phyloP scores from a whole-genome alignment of 1,140 invertebrate genomes.

The Pararge aegeria region DNA sequence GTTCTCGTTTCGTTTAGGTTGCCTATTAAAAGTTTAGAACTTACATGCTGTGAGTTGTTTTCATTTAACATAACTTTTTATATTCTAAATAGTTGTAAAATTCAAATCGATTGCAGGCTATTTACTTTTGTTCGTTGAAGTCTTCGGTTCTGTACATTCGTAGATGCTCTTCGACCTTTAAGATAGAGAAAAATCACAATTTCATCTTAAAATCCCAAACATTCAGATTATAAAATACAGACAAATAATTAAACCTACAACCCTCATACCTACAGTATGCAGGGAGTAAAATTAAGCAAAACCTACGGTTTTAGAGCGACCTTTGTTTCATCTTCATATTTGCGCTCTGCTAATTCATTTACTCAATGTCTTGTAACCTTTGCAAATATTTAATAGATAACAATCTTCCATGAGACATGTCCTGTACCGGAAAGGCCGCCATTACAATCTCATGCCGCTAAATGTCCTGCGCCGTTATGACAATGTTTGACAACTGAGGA shows the following conservation, averaged over 20 bases:
- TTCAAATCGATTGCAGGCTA: too few relatives aligned
- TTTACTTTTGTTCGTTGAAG: too few relatives aligned
- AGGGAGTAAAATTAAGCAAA: too few relatives aligned
- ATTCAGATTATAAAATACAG: too few relatives aligned
- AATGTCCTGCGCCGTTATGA: conserved; percentile 6
- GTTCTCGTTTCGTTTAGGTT: not conserved
- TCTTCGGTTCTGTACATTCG: too few relatives aligned
- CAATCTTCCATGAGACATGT: not conserved
- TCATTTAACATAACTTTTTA: too few relatives aligned
- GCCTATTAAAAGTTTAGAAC: not conserved
- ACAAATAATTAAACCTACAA: too few relatives aligned
- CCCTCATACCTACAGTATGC: too few relatives aligned
- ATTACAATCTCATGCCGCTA: conserved; percentile 3
- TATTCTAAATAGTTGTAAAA: too few relatives aligned
- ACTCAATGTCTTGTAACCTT: not conserved
- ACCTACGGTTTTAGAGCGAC: not conserved
- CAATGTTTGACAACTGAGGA: not conserved
- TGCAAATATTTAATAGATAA: not conserved
- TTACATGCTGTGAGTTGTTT: not conserved
- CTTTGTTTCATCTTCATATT: not conserved
- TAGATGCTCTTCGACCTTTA: too few relatives aligned
- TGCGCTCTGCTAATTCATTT: not conserved
- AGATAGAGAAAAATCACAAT: too few relatives aligned
- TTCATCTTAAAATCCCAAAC: too few relatives aligned
- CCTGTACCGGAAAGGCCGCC: conserved; percentile 2